These are phyloP conservation scores for Mesoclemmys tuberculata DNA, from an alignment of 2,113 vertebrate species.

Conservation along the genomic window DNA sequence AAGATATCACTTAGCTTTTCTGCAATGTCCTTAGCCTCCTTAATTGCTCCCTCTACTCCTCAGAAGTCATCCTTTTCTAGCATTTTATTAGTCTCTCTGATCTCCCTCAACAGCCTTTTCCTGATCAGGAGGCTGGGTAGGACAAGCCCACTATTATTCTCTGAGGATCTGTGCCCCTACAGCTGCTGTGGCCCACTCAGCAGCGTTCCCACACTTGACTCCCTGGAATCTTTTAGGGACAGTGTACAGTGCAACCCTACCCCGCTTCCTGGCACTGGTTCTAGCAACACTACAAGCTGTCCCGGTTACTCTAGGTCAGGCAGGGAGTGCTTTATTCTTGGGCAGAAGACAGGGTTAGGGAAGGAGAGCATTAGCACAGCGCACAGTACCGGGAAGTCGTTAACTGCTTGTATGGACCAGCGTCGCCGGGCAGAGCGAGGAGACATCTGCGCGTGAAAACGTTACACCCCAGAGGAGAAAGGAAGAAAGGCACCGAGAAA, in stretches of 20 bases:
- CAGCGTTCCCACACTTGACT: rapidly evolving
- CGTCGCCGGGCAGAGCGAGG: constrained; percentile 92
- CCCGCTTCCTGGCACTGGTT: constrained; percentile 3
- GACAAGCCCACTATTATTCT: neutral
- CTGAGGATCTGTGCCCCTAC: neutral
- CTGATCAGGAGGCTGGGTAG: neutral
- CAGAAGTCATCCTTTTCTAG: neutral
- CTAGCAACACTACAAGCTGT: constrained; percentile 32
- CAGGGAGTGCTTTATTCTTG: constrained; percentile 86
- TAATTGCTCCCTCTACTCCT: neutral
- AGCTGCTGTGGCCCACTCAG: neutral
- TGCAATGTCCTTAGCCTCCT: neutral
- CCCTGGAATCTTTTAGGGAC: neutral
- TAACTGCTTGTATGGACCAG: constrained; percentile 98
- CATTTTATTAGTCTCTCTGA: neutral
- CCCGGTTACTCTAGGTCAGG: constrained; percentile 82
- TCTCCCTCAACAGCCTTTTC: constrained; percentile 2
- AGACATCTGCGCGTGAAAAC: constrained; percentile 91
- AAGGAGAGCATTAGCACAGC: constrained; percentile 81
- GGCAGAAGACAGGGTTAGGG: constrained; percentile 77
- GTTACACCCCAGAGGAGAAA: constrained; percentile 81
- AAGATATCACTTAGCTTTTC: neutral
- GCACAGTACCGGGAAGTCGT: constrained; percentile 97
- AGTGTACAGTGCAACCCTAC: neutral
- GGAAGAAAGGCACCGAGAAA: constrained; percentile 82